Percentiles rank a stretch among this genome's conserved stretches.
Evolutionary conservation across 2,113 vertebrate species (phyloP).

Genomic region (Cervus canadensis): DNA sequence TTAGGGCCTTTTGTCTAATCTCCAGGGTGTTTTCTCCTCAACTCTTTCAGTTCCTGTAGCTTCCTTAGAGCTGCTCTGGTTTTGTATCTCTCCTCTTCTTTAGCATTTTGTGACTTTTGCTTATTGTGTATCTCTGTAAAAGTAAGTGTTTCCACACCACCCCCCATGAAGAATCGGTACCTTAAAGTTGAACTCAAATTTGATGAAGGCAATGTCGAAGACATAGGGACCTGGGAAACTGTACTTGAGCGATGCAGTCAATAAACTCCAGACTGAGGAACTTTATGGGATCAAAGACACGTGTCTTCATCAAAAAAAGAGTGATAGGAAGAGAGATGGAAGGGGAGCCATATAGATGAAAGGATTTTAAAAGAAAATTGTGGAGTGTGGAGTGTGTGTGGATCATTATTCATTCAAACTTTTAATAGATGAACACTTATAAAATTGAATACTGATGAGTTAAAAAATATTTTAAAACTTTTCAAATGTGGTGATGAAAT

Average conservation of each 20-base stretch:
- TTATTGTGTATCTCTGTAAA: neutral
- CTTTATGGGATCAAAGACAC: neutral
- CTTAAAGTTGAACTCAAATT: neutral
- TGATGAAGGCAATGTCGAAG: neutral
- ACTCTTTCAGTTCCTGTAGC: neutral
- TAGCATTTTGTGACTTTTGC: neutral
- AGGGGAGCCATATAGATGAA: neutral
- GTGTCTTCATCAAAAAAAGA: neutral
- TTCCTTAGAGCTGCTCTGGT: neutral
- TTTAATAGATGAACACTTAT: neutral
- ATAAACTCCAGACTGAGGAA: neutral
- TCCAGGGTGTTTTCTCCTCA: neutral
- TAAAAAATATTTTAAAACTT: neutral
- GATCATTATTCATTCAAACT: neutral
- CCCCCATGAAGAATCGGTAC: neutral
- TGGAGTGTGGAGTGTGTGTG: neutral
- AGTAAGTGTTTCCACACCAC: neutral
- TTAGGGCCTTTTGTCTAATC: neutral
- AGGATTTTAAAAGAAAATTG: neutral
- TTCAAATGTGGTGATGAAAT: neutral
- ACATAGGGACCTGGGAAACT: neutral
- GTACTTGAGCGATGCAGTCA: neutral
- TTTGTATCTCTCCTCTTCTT: neutral
- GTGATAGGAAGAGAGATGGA: neutral
- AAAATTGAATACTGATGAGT: neutral